These are phyloP conservation scores for Pimpla rufipes DNA, from an alignment of 2,888 invertebrate species.

Conservation along the genomic window DNA sequence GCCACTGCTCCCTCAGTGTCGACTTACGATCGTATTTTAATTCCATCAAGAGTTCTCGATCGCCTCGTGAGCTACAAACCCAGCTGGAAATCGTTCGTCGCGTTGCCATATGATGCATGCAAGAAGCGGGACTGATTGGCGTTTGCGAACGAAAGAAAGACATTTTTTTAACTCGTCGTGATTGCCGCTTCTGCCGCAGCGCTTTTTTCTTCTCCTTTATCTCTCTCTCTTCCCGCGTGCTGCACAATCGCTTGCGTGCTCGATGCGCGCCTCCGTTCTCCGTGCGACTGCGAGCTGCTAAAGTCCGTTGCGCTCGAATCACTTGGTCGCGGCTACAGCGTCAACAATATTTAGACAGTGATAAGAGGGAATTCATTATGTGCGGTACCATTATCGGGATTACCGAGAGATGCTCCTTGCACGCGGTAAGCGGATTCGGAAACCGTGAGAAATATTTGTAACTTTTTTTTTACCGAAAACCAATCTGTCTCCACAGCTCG, in stretches of 20 bases:
- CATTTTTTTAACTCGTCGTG: neutral
- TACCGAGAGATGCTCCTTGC: neutral
- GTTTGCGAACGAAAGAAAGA: slow-evolving; percentile 1
- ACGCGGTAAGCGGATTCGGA: neutral
- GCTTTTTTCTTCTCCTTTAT: neutral
- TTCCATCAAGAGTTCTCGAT: slow-evolving; percentile 12
- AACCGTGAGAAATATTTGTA: neutral
- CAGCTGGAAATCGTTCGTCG: neutral
- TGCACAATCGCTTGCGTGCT: neutral
- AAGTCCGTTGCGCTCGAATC: slow-evolving; percentile 11
- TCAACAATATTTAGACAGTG: slow-evolving; percentile 13
- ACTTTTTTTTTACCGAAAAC: no score
- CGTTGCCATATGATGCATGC: neutral
- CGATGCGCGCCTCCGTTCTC: neutral
- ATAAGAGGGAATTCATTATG: slow-evolving; percentile 1
- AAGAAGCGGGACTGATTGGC: neutral
- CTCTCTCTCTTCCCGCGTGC: neutral
- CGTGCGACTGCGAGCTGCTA: slow-evolving; percentile 23
- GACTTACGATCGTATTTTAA: slow-evolving; percentile 47
- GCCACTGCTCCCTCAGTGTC: slow-evolving; percentile 18
- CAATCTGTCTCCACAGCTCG: no score
- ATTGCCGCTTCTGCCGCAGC: neutral
- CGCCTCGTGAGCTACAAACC: neutral
- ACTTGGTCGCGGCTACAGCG: neutral
- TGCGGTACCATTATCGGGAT: slow-evolving; percentile 21